These are phyloP conservation scores for Philereme transversata DNA, from an alignment of 2,888 invertebrate species.

Conservation along the genomic window DNA sequence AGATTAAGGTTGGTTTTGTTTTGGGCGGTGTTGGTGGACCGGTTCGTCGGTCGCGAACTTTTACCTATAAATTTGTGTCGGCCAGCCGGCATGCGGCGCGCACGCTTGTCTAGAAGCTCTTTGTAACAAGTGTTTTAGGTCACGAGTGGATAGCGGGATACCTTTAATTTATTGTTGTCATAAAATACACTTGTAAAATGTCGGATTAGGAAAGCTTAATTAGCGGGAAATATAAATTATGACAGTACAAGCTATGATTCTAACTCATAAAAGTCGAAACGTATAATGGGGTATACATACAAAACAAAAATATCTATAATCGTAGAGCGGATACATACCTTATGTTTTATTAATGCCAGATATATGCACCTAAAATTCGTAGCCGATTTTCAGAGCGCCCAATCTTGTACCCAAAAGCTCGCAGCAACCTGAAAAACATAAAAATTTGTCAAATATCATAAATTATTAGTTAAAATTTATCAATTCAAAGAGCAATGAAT, in stretches of 20 bases:
- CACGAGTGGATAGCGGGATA: constrained; percentile 46
- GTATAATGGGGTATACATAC: no score
- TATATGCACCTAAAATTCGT: no score
- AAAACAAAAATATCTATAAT: no score
- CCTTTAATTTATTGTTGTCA: constrained; percentile 27
- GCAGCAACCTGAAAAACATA: no score
- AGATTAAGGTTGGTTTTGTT: constrained; percentile 60
- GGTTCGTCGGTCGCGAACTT: constrained; percentile 82
- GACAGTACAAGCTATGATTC: neutral
- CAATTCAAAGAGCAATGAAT: no score
- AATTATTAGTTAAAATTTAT: no score
- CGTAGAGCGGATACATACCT: no score
- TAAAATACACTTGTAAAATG: constrained; percentile 30
- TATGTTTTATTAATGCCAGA: no score
- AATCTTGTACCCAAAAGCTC: no score
- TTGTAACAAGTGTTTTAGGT: constrained; percentile 53
- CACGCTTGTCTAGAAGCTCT: constrained; percentile 71
- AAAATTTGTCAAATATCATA: no score
- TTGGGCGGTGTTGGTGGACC: constrained; percentile 54
- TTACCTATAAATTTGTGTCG: constrained; percentile 84
- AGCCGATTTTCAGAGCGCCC: no score
- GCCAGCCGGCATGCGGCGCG: constrained; percentile 67
- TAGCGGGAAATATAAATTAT: constrained; percentile 7
- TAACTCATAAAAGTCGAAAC: no score
- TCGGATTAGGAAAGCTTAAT: constrained; percentile 26